Evolutionary conservation across 2,888 invertebrate species (phyloP).

Genomic region (Idaea dimidiata): DNA sequence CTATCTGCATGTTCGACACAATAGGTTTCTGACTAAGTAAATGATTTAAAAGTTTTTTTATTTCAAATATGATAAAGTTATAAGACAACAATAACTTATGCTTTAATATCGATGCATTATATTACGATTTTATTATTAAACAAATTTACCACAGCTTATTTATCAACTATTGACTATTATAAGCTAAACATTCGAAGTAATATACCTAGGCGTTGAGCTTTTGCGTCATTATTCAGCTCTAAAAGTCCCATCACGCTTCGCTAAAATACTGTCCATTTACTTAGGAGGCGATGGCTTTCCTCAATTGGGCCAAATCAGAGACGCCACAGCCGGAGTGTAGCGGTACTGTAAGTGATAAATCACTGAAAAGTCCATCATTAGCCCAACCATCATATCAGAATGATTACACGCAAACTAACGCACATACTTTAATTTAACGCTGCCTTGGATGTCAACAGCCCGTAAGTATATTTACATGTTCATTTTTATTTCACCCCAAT

Average conservation of each 20-base stretch:
- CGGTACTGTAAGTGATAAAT: constrained; percentile 74
- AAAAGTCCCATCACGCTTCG: constrained; percentile 50
- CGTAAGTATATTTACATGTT: constrained; percentile 60
- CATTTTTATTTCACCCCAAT: constrained; percentile 10
- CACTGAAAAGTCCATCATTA: constrained; percentile 55
- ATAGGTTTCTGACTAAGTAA: background rate
- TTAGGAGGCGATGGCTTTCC: constrained; percentile 77
- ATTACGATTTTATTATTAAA: background rate
- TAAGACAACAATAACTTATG: background rate
- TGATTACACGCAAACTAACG: constrained; percentile 75
- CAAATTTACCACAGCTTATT: background rate
- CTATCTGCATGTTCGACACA: background rate
- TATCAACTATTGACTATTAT: background rate
- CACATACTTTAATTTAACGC: constrained; percentile 75
- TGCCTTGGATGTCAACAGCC: constrained; percentile 75
- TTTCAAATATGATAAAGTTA: background rate
- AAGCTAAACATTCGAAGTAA: background rate
- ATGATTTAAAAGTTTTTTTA: background rate
- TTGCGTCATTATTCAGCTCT: constrained; percentile 12
- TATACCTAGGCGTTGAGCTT: background rate
- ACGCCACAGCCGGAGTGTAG: constrained; percentile 68
- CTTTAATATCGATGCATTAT: background rate
- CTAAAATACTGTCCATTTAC: constrained; percentile 64
- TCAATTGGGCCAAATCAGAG: constrained; percentile 69
- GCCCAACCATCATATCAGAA: constrained; percentile 43